phyloP scores from a whole-genome alignment of 1,140 invertebrate species.

The Brachionus paranguensis region DNA sequence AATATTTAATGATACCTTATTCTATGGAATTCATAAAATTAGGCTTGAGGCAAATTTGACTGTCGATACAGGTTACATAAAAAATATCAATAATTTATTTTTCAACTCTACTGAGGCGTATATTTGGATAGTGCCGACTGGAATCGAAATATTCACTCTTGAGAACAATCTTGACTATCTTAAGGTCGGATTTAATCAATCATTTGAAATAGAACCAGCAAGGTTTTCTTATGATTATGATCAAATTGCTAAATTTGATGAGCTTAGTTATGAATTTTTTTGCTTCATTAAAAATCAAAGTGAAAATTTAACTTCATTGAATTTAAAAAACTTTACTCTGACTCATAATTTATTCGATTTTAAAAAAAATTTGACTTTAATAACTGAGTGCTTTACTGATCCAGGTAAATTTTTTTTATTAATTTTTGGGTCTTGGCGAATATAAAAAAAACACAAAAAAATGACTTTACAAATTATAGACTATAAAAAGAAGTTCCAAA shows the following conservation, averaged over 20 bases:
- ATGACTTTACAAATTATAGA: neutral
- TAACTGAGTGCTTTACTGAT: neutral
- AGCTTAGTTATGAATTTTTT: neutral
- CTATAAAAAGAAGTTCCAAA: neutral
- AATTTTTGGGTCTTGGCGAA: neutral
- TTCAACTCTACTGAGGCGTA: neutral
- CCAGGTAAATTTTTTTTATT: neutral
- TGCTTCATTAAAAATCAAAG: neutral
- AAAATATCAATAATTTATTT: neutral
- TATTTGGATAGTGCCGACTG: neutral
- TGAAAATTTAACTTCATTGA: neutral
- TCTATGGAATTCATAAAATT: neutral
- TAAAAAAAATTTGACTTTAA: neutral
- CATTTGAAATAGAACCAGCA: neutral
- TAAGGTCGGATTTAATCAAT: neutral
- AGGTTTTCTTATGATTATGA: neutral
- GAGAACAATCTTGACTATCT: neutral
- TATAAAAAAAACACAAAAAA: neutral
- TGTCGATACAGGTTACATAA: neutral
- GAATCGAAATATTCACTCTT: neutral
- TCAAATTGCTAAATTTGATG: neutral
- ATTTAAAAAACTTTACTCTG: neutral
- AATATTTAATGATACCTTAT: neutral
- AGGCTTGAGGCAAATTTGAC: neutral
- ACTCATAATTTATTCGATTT: neutral